Evolutionary conservation across 2,888 invertebrate genomes (phyloP).

Genomic region (Lutraria lutraria): DNA sequence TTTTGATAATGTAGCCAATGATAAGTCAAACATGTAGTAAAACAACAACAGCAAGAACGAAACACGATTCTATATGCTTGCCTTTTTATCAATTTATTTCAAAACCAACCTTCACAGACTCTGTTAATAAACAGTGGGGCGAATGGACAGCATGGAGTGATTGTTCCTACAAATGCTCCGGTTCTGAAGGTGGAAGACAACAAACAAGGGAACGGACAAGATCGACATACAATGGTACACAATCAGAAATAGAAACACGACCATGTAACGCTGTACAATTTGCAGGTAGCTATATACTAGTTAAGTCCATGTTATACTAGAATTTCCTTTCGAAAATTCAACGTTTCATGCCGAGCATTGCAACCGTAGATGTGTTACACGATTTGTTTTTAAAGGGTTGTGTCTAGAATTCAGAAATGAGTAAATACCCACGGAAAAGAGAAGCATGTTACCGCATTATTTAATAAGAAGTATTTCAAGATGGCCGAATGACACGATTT

Average conservation of each 20-base stretch:
- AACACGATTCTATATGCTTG: not conserved
- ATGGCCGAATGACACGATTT: too few species aligned
- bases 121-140: not conserved
- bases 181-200: not conserved
- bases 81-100: not conserved
- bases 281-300: not conserved
- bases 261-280: constrained; percentile 7
- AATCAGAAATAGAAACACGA: not conserved
- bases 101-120: not conserved
- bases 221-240: not conserved
- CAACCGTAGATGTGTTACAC: too few species aligned
- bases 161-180: not conserved
- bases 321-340: too few species aligned
- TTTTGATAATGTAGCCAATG: too few species aligned
- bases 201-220: not conserved
- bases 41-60: not conserved
- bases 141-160: constrained; percentile 2
- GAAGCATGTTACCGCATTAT: too few species aligned
- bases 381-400: too few species aligned
- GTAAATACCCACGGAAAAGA: too few species aligned
- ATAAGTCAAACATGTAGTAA: too few species aligned
- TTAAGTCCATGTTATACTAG: too few species aligned
- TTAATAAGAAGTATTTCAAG: too few species aligned
- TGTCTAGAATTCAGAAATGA: too few species aligned
- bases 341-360: too few species aligned